Evolutionary conservation across 2,113 vertebrate species (phyloP).

Genomic region (Malaclemys terrapin): DNA sequence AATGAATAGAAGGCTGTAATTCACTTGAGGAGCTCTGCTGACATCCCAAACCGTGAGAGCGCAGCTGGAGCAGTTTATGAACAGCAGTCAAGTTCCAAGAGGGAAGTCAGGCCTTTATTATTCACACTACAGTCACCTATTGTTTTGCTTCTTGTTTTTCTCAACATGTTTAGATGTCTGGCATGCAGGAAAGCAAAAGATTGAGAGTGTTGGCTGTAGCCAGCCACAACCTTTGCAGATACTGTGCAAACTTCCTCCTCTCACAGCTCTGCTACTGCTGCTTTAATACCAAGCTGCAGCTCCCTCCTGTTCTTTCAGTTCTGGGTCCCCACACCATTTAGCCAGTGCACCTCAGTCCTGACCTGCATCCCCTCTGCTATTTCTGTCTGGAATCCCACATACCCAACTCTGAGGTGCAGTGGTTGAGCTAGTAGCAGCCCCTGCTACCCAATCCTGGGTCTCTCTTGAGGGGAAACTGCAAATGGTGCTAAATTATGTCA

Average conservation of each 20-base stretch:
- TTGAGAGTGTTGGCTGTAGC: constrained; percentile 51
- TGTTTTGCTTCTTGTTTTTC: constrained; percentile 81
- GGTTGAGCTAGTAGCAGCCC: not conserved
- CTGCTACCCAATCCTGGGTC: not conserved
- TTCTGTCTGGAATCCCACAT: constrained; percentile 14
- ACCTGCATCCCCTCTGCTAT: not conserved
- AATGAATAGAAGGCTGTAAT: constrained; percentile 69
- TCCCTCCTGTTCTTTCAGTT: not conserved
- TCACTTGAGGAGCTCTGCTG: constrained; percentile 60
- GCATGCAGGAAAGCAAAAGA: constrained; percentile 72
- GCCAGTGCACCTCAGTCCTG: not conserved
- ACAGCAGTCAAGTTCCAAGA: constrained; percentile 65
- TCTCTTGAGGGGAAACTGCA: constrained; percentile 45
- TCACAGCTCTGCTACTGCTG: not conserved
- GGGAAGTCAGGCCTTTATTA: constrained; percentile 70
- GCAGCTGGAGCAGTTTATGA: constrained; percentile 76
- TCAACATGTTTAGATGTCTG: constrained; percentile 76
- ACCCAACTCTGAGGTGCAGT: no score
- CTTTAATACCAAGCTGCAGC: not conserved
- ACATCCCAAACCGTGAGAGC: constrained; percentile 73
- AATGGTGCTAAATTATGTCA: not conserved
- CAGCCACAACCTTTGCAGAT: constrained; percentile 7
- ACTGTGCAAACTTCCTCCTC: constrained; percentile 36
- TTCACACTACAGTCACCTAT: constrained; percentile 75
- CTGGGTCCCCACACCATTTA: not conserved